Evolutionary conservation across 2,888 invertebrate genomes (phyloP).

Genomic region (Aphodius sticticus): DNA sequence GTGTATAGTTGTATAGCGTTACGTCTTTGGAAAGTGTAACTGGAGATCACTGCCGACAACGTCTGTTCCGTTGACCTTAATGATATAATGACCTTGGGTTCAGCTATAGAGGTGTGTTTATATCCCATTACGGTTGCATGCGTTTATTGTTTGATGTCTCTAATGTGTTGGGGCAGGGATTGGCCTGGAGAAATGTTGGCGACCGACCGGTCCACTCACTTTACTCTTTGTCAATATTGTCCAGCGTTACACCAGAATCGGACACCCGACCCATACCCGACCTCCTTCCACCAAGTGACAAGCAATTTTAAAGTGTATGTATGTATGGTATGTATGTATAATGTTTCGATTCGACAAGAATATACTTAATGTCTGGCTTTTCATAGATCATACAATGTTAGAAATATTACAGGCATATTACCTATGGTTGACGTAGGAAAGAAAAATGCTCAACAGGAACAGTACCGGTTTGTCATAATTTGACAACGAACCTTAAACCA

Average conservation of each 20-base stretch:
- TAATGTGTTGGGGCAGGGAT: background rate
- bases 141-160: slow-evolving; percentile 4
- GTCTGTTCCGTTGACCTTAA: slow-evolving; percentile 33
- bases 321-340: no score
- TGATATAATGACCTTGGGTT: slow-evolving; percentile 33
- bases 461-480: no score
- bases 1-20: slow-evolving; percentile 4
- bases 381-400: no score
- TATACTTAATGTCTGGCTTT: no score
- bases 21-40: slow-evolving; percentile 4
- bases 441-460: no score
- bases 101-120: slow-evolving; percentile 6
- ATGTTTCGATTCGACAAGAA: no score
- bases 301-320: background rate
- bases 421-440: no score
- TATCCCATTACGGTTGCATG: slow-evolving; percentile 4
- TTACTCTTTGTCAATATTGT: slow-evolving; percentile 6
- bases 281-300: background rate
- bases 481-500: no score
- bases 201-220: background rate
- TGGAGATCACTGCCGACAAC: background rate
- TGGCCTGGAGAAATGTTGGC: slow-evolving; percentile 9
- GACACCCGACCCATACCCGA: background rate
- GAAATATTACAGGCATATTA: no score
- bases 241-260: slow-evolving; percentile 11